phyloP scores from a whole-genome alignment of 1,140 invertebrate genomes.

The Acromyrmex heyeri region DNA sequence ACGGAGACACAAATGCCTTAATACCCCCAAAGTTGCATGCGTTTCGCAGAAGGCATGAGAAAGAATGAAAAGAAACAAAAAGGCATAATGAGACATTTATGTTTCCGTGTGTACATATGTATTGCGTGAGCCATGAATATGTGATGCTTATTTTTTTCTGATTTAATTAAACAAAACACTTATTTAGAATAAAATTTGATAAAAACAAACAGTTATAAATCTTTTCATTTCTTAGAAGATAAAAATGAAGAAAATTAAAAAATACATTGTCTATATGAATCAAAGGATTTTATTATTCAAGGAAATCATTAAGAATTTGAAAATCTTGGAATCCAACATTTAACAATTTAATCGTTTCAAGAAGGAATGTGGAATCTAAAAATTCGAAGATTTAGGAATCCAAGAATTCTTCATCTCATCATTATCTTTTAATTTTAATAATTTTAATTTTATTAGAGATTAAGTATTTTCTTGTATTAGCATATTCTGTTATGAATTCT shows the following conservation, averaged over 20 bases:
- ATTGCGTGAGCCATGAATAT: too few species aligned
- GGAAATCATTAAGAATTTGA: conserved; percentile 21
- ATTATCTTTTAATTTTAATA: conserved; percentile 51
- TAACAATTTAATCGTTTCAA: not conserved
- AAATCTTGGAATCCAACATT: conserved; percentile 38
- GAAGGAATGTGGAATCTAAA: conserved; percentile 13
- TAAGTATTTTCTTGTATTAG: conserved; percentile 67
- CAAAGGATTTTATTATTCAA: conserved; percentile 7
- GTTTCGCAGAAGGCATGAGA: too few species aligned
- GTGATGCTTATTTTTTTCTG: too few species aligned
- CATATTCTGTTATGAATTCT: conserved; percentile 59
- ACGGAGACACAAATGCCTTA: too few species aligned
- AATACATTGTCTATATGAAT: not conserved
- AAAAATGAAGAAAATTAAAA: not conserved
- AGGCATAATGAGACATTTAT: too few species aligned
- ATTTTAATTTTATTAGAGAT: conserved; percentile 34
- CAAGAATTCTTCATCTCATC: conserved; percentile 17
- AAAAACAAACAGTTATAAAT: not conserved
- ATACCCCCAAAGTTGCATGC: too few species aligned
- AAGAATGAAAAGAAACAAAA: too few species aligned
- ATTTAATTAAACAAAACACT: too few species aligned
- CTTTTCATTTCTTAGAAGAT: not conserved
- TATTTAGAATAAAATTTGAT: too few species aligned
- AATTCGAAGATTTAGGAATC: conserved; percentile 40
- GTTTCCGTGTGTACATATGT: too few species aligned